These are phyloP conservation scores for Tinea trinotella DNA, from an alignment of 2,888 invertebrate species.

Conservation along the genomic window DNA sequence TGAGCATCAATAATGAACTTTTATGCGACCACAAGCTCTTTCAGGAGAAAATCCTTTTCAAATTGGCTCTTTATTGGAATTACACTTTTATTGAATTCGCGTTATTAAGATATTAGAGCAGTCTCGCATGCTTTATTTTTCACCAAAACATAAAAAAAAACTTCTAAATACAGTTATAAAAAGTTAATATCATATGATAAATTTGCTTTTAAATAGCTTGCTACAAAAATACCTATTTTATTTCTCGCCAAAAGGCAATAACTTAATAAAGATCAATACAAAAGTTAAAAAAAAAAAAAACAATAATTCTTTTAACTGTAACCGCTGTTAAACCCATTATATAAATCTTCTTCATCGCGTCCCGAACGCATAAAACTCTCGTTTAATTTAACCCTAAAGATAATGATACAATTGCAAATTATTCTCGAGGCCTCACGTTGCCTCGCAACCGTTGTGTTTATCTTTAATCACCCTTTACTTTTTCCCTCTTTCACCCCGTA, in stretches of 20 bases:
- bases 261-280: not conserved
- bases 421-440: constrained; percentile 43
- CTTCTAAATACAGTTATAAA: no score
- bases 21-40: constrained; percentile 16
- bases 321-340: constrained; percentile 21
- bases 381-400: constrained; percentile 49
- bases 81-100: constrained; percentile 3
- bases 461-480: constrained; percentile 66
- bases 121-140: not conserved
- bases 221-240: no score
- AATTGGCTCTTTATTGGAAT: constrained; percentile 15
- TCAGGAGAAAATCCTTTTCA: constrained; percentile 6
- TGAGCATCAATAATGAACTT: constrained; percentile 19
- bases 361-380: constrained; percentile 41
- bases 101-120: not conserved
- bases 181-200: no score
- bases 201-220: no score
- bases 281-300: constrained; percentile 26
- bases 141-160: no score
- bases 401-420: constrained; percentile 64
- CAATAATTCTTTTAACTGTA: constrained; percentile 29
- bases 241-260: no score
- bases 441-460: constrained; percentile 49
- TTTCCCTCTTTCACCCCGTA: constrained; percentile 50
- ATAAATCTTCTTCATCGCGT: constrained; percentile 38